phyloP scores from a whole-genome alignment of 2,113 vertebrate genomes.

The Pitta sordida region DNA sequence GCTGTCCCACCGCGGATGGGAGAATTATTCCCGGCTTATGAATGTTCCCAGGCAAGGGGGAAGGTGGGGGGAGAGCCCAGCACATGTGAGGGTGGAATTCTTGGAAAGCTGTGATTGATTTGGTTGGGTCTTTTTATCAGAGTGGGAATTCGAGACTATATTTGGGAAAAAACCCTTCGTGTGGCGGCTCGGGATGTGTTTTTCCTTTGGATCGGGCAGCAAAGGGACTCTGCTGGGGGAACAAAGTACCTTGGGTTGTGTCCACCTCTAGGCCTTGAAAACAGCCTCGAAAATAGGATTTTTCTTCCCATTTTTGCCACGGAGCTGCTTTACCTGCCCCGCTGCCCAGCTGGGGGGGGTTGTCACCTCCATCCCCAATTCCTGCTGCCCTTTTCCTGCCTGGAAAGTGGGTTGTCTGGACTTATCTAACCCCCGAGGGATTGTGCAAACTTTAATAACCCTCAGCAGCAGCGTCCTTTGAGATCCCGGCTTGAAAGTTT shows the following conservation, averaged over 20 bases:
- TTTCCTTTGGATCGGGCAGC: not conserved
- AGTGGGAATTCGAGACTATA: fast-evolving
- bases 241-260: not conserved
- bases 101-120: not conserved
- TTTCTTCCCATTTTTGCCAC: not conserved
- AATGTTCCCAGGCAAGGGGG: not conserved
- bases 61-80: not conserved
- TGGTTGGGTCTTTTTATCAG: not conserved
- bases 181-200: not conserved
- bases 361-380: fast-evolving
- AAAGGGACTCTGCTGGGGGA: not conserved
- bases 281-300: not conserved
- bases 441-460: constrained; percentile 1
- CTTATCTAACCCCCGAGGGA: not conserved
- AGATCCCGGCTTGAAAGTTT: not conserved
- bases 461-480: not conserved
- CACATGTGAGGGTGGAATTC: not conserved
- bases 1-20: fast-evolving
- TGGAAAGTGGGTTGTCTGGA: not conserved
- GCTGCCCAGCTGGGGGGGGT: not conserved
- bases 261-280: not conserved
- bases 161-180: not conserved
- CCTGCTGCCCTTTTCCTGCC: not conserved
- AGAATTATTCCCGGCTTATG: not conserved
- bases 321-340: not conserved